Conservation (phyloP, 2,888 invertebrate species). For the Erebia ligea region DNA sequence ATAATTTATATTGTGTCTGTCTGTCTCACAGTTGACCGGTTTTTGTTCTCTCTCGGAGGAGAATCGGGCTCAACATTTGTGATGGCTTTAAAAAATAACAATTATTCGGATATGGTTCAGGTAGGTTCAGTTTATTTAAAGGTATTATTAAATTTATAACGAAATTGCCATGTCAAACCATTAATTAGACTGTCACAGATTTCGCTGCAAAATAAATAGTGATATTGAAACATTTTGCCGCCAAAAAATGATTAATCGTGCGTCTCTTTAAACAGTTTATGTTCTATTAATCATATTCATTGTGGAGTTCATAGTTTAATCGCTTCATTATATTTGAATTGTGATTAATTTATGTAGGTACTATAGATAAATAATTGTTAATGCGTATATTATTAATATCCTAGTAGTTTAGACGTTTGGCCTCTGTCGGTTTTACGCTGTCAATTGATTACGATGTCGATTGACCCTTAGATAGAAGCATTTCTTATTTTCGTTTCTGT, state of each 20-base stretch:
- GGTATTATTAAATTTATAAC: slow-evolving; percentile 6
- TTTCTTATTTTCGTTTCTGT: too few relatives aligned
- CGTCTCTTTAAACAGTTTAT: background rate
- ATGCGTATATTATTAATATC: background rate
- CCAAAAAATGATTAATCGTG: slow-evolving; percentile 16
- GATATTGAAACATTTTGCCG: slow-evolving; percentile 5
- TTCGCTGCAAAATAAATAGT: slow-evolving; percentile 19
- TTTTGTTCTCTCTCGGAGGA: too few relatives aligned
- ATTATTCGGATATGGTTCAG: background rate
- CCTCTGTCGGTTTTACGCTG: too few relatives aligned
- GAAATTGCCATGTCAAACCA: background rate
- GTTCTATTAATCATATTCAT: slow-evolving; percentile 1
- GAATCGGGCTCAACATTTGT: too few relatives aligned
- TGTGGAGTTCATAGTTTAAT: background rate
- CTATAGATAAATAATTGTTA: background rate
- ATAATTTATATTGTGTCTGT: too few relatives aligned
- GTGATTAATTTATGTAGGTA: background rate
- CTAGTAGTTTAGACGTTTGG: too few relatives aligned
- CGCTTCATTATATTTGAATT: background rate
- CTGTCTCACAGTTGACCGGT: too few relatives aligned
- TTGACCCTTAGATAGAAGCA: too few relatives aligned
- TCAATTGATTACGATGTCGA: too few relatives aligned
- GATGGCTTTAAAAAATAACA: too few relatives aligned
- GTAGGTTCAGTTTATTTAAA: background rate
- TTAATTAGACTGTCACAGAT: slow-evolving; percentile 24